A percentile compares a stretch with the other conserved stretches of the same genome.
Conservation (phyloP, 2,797 vertebrate species). For the Paedocypris micromegethes region DNA sequence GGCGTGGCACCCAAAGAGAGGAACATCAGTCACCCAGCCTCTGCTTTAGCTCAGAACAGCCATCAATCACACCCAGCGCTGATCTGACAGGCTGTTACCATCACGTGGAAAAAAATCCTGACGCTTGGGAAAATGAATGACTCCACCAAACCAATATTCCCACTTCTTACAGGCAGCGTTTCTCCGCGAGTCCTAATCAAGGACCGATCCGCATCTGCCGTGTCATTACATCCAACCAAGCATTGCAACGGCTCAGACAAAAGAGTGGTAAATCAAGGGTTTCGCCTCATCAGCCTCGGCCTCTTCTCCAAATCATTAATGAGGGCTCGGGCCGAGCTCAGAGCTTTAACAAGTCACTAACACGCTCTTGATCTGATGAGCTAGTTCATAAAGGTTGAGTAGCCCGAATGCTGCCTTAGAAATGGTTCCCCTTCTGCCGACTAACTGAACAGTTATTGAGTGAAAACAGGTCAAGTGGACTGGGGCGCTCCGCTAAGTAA, state of each 20-base stretch:
- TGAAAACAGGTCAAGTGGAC: constrained; percentile 53
- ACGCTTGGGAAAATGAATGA: constrained; percentile 4
- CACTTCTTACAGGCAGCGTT: constrained; percentile 15
- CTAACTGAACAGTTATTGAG: constrained; percentile 50
- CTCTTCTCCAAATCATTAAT: constrained; percentile 38
- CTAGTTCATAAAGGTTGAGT: constrained; percentile 41
- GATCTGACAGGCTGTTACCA: not conserved
- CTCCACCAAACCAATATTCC: not conserved
- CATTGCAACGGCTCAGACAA: constrained; percentile 15
- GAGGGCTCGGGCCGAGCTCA: constrained; percentile 34
- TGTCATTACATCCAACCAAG: constrained; percentile 29
- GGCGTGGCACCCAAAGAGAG: constrained; percentile 18
- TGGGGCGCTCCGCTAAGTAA: constrained; percentile 44
- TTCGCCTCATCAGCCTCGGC: constrained; percentile 33
- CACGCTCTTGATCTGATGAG: constrained; percentile 48
- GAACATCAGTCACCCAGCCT: constrained; percentile 33
- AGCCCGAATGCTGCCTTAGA: constrained; percentile 11
- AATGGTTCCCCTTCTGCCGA: constrained; percentile 20
- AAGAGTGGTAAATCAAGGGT: constrained; percentile 31
- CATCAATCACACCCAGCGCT: not conserved
- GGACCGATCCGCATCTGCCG: constrained; percentile 21
- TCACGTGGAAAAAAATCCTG: not conserved
- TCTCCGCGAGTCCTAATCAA: constrained; percentile 11
- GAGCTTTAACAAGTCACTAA: constrained; percentile 25
- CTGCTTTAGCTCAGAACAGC: constrained; percentile 1